Evolutionary conservation across 2,113 vertebrate genomes (phyloP).

Genomic region (Genyomyrus donnyi): DNA sequence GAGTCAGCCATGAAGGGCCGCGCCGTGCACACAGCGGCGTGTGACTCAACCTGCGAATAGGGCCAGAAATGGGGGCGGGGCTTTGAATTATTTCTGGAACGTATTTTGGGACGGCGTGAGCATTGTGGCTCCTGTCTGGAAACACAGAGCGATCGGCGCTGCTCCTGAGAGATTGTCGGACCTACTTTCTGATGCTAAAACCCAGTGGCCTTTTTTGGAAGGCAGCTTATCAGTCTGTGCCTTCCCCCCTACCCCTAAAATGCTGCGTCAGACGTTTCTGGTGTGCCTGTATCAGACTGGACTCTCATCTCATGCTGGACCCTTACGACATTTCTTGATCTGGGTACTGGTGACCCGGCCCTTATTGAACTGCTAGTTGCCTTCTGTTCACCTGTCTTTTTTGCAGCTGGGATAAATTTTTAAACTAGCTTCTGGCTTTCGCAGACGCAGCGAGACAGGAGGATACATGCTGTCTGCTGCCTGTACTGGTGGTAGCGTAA

Average conservation of each 20-base stretch:
- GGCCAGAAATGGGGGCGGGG: neutral
- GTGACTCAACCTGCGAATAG: neutral
- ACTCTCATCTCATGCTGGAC: neutral
- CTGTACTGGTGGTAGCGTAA: neutral
- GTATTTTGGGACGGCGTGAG: conserved; percentile 4
- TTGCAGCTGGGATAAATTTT: neutral
- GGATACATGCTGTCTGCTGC: neutral
- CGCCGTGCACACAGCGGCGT: neutral
- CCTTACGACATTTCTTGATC: neutral
- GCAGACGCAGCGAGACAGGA: neutral
- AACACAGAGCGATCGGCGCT: neutral
- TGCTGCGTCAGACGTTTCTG: neutral
- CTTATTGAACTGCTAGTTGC: neutral
- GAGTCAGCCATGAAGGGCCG: neutral
- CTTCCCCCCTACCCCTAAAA: too few relatives aligned
- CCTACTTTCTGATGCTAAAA: neutral
- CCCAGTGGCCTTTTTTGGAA: neutral
- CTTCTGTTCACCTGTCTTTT: neutral
- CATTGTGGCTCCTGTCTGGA: neutral
- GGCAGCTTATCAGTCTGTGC: neutral
- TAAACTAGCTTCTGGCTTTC: neutral
- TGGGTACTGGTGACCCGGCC: neutral
- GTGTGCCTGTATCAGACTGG: neutral
- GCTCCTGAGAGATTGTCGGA: neutral
- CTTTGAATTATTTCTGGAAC: neutral